These are phyloP conservation scores for Pantelozetes paolii DNA, from an alignment of 2,888 invertebrate species.

Conservation along the genomic window DNA sequence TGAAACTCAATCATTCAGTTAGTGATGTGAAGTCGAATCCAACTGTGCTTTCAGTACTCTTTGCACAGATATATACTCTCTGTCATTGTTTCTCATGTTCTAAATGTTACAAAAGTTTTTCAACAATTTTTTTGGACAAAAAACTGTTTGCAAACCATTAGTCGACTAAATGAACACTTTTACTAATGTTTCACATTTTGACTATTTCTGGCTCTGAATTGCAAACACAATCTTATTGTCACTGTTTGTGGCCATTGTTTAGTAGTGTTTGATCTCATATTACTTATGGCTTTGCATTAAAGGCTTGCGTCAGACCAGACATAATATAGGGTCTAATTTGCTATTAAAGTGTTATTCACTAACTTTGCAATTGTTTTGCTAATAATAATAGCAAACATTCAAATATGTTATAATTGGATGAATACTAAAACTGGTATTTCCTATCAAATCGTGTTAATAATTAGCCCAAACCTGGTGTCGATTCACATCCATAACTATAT, in stretches of 20 bases:
- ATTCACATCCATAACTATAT: conserved; percentile 3
- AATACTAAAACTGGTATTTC: conserved; percentile 12
- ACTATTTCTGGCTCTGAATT: not conserved
- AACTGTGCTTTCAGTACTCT: not conserved
- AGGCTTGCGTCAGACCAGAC: conserved; percentile 21
- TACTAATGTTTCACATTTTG: conserved; percentile 10
- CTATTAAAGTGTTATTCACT: not conserved
- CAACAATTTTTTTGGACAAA: not conserved
- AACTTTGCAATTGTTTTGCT: conserved; percentile 31
- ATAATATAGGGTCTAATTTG: conserved; percentile 37
- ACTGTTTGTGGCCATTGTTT: conserved; percentile 23
- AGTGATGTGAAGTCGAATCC: conserved; percentile 34
- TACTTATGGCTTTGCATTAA: conserved; percentile 34
- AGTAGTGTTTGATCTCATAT: conserved; percentile 35
- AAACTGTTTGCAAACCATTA: not conserved
- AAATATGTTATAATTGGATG: conserved; percentile 23
- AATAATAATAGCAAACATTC: conserved; percentile 19
- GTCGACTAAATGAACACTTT: conserved; percentile 6
- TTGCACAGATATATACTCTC: not conserved
- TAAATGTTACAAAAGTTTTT: conserved; percentile 8
- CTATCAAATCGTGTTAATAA: conserved; percentile 21
- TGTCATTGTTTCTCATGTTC: conserved; percentile 1
- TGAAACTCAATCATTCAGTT: conserved; percentile 34
- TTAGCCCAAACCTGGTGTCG: conserved; percentile 10
- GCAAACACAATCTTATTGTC: conserved; percentile 34